Percentiles rank a stretch among this genome's conserved stretches.
phyloP scores from a whole-genome alignment of 1,140 invertebrate species.

The Drosophila aff. region DNA sequence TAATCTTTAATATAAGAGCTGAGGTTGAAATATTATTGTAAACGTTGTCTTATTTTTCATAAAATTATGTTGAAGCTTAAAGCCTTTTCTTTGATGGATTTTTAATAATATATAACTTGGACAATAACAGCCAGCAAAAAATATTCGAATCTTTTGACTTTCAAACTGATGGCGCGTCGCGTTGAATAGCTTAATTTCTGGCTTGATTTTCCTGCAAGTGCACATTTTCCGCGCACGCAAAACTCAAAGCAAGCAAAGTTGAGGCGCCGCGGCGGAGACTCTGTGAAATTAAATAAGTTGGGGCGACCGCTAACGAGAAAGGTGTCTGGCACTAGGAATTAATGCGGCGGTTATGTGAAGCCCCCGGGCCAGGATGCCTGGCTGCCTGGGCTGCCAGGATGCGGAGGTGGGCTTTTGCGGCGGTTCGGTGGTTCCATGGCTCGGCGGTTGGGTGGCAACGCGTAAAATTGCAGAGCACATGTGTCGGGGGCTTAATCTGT shows the following conservation, averaged over 20 bases:
- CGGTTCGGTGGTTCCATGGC: slow-evolving; percentile 13
- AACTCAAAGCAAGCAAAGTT: slow-evolving; percentile 50
- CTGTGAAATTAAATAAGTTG: slow-evolving; percentile 79
- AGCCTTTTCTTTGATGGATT: not conserved
- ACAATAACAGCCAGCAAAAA: not conserved
- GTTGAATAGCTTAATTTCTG: not conserved
- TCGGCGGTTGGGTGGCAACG: slow-evolving; percentile 56
- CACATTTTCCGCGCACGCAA: slow-evolving; percentile 43
- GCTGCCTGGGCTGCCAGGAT: slow-evolving; percentile 6
- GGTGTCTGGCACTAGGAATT: slow-evolving; percentile 82
- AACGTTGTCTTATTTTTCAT: fast-evolving
- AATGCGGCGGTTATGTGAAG: slow-evolving; percentile 78
- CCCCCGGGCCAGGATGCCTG: slow-evolving; percentile 32
- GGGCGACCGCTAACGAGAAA: slow-evolving; percentile 80
- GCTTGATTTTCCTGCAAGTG: slow-evolving; percentile 11
- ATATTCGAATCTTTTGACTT: not conserved
- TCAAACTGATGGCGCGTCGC: not conserved
- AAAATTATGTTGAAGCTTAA: too few species aligned
- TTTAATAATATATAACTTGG: not conserved
- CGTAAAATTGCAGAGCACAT: slow-evolving; percentile 79
- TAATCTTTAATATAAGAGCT: not conserved
- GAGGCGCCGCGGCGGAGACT: slow-evolving; percentile 41
- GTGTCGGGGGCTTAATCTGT: slow-evolving; percentile 80
- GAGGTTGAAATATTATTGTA: too few species aligned
- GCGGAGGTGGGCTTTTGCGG: slow-evolving; percentile 10